Percentiles rank a stretch among this genome's conserved stretches.
These are phyloP conservation scores for Ctenosaura bakeri DNA, from an alignment of 2,797 vertebrate species.

Conservation along the genomic window DNA sequence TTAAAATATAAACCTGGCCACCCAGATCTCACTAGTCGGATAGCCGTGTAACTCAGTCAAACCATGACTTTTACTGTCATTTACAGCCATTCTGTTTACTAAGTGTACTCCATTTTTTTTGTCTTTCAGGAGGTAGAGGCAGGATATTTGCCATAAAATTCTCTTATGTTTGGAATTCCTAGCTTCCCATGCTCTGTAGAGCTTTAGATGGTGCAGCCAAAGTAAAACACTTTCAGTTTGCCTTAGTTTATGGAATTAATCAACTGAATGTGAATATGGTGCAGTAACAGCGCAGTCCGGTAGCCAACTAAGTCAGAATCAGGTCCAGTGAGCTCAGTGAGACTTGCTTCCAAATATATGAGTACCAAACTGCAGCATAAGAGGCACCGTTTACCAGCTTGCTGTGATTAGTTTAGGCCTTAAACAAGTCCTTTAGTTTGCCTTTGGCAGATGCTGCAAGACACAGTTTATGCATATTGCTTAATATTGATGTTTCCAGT, in stretches of 20 bases:
- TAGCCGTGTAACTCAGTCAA: background rate
- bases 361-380: background rate
- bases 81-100: background rate
- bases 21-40: accelerated
- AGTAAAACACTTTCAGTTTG: background rate
- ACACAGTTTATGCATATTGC: background rate
- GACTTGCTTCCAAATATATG: background rate
- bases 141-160: background rate
- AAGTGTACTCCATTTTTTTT: background rate
- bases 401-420: background rate
- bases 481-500: background rate
- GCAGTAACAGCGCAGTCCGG: background rate
- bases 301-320: background rate
- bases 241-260: background rate
- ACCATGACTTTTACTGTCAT: background rate
- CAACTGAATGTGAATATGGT: background rate
- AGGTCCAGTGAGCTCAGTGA: background rate
- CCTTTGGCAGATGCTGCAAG: background rate
- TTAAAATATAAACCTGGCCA: accelerated
- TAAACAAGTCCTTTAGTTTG: background rate
- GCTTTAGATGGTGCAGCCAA: background rate
- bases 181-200: background rate
- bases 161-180: constrained; percentile 14
- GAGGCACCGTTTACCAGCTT: background rate
- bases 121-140: background rate